Evolutionary conservation across 2,113 vertebrate genomes (phyloP).

Genomic region (Chaenocephalus aceratus): DNA sequence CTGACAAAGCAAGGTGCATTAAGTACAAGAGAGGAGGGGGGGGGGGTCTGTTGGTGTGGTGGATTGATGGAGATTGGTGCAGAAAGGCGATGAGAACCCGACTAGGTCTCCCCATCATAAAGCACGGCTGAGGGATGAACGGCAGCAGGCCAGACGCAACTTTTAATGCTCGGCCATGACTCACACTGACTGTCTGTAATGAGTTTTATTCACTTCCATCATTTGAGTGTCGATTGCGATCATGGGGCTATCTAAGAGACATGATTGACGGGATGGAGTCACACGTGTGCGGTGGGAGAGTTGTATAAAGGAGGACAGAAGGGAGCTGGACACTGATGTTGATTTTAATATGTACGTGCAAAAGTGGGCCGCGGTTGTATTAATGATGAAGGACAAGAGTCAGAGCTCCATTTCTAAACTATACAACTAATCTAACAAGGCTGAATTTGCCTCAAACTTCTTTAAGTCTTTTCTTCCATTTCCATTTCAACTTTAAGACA

Average conservation of each 20-base stretch:
- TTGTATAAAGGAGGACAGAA: slow-evolving; percentile 13
- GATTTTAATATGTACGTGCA: background rate
- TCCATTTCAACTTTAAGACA: background rate
- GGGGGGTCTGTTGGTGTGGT: slow-evolving; percentile 67
- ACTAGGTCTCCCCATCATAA: slow-evolving; percentile 90
- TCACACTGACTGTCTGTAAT: slow-evolving; percentile 90
- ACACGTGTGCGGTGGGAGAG: slow-evolving; percentile 35
- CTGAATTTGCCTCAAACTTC: background rate
- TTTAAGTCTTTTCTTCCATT: background rate
- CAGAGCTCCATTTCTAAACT: background rate
- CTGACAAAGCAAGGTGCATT: slow-evolving; percentile 45
- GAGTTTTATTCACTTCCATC: slow-evolving; percentile 99
- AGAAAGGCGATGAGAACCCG: slow-evolving; percentile 88
- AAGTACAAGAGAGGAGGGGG: slow-evolving; percentile 14
- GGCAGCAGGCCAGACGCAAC: slow-evolving; percentile 88
- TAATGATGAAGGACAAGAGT: background rate
- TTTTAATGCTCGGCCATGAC: slow-evolving; percentile 97
- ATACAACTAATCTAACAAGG: background rate
- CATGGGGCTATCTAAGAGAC: slow-evolving; percentile 95
- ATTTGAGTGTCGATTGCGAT: slow-evolving; percentile 99
- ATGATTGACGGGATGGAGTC: slow-evolving; percentile 88
- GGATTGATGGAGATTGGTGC: slow-evolving; percentile 90
- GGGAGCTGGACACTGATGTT: slow-evolving; percentile 16
- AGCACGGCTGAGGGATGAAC: slow-evolving; percentile 93
- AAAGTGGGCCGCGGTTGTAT: background rate